Evolutionary conservation across 2,797 vertebrate species (phyloP), one percentile per base, ranked within the genome.

Genomic region (Tachyglossus aculeatus): DNA sequence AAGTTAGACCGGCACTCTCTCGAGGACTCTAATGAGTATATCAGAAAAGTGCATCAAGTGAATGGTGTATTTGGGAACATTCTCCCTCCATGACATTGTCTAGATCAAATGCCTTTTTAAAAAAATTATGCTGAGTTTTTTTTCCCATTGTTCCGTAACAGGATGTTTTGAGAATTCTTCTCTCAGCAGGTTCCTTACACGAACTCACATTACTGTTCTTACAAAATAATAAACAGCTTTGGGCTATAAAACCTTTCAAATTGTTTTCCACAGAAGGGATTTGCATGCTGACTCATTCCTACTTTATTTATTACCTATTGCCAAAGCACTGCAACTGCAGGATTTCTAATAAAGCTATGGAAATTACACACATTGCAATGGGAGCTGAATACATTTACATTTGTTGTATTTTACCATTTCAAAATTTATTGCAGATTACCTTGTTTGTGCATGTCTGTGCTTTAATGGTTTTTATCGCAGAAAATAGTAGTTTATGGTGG

Each of bases 381-480:
- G 89, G 90, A 90, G 80, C 82, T 86, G 90, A 93, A 92, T 93
- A 88, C 84, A 93, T 94, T 92, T 93, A 92, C 88, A 92, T 91
- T 92, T 87, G 88, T 84, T 86, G 87, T 82, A 89, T 91, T 90
- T 90, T 90, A 88, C 86, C 80, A 81, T 91, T 90, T 90, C 81
- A 87, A 88, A 92, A 93, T 94, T 93, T 94, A 94, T 92, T 91
- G 89, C 84, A 89, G 91, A 93, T 94, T 93, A 92, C 91, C 91
- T 93, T 93, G 90, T 94, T 93, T 93, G 90, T 93, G 90, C 88
- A 88, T 92, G 91, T 89, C 91, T 93, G 84, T 84, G 79, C 90
- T 91, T 91, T 92, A 93, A 93, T 89, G 87, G 77, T 85, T 90
- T 94, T 93, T 93, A 93, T 89, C 86, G 90, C 84, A 88, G 88